Evolutionary conservation across 2,888 invertebrate species (phyloP).

Genomic region (Cephus runcator): DNA sequence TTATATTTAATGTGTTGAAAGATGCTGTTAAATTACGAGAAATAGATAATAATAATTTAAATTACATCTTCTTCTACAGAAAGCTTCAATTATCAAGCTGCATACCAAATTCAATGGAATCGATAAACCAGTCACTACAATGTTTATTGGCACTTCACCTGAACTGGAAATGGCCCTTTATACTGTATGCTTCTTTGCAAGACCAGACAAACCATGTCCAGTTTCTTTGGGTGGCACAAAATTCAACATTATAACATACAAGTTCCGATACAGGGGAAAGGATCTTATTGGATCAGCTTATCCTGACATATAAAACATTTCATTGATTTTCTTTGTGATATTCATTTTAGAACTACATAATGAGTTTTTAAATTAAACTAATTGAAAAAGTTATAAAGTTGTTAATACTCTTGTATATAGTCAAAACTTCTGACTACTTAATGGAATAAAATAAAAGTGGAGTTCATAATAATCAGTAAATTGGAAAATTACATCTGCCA

Average conservation of each 20-base stretch:
- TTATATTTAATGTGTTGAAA: not conserved
- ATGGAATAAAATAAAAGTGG: too few species aligned
- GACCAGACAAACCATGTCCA: constrained; percentile 80
- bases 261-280: constrained; percentile 80
- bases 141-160: constrained; percentile 89
- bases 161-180: constrained; percentile 92
- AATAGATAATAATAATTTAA: too few species aligned
- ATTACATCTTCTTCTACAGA: constrained; percentile 69
- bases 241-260: constrained; percentile 80
- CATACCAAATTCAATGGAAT: constrained; percentile 78
- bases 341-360: too few species aligned
- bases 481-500: too few species aligned
- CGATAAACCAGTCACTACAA: constrained; percentile 80
- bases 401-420: too few species aligned
- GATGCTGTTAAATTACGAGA: not conserved
- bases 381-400: too few species aligned
- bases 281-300: constrained; percentile 84
- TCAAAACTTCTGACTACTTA: too few species aligned
- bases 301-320: constrained; percentile 74
- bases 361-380: too few species aligned
- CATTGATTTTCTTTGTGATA: too few species aligned
- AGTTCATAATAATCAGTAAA: too few species aligned
- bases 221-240: constrained; percentile 77
- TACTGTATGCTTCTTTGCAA: constrained; percentile 84
- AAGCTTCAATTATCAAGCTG: constrained; percentile 79